Percentiles rank a stretch among this genome's conserved stretches.
phyloP scores from a whole-genome alignment of 2,888 invertebrate genomes.

The Tanypteryx hageni region DNA sequence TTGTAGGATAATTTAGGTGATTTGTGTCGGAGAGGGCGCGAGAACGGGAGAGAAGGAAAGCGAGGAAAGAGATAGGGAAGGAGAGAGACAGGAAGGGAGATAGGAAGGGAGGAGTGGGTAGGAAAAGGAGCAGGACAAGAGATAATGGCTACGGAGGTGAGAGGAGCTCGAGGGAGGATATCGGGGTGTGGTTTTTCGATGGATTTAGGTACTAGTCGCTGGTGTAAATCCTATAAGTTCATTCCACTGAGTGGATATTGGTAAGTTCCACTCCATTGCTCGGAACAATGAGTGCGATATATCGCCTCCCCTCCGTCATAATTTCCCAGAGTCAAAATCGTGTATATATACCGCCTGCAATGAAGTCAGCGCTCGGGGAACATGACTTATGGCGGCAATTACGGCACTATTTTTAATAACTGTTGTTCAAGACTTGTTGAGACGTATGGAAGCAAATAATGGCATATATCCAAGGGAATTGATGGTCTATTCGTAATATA shows the following conservation, averaged over 20 bases:
- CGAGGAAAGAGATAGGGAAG: no score
- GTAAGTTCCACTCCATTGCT: constrained; percentile 2
- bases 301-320: constrained; percentile 13
- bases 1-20: no score
- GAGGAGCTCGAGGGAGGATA: background rate
- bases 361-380: background rate
- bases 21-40: no score
- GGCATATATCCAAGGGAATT: background rate
- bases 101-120: no score
- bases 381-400: constrained; percentile 24
- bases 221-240: background rate
- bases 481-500: background rate
- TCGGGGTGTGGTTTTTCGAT: constrained; percentile 2
- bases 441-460: constrained; percentile 25
- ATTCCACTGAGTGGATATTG: constrained; percentile 1
- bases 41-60: no score
- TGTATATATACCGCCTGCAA: background rate
- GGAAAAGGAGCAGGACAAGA: no score
- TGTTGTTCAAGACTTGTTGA: background rate
- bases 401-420: background rate
- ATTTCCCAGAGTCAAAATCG: background rate
- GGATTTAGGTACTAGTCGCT: constrained; percentile 1
- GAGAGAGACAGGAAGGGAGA: no score
- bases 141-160: no score
- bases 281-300: constrained; percentile 10